phyloP scores from a whole-genome alignment of 2,888 invertebrate species.

The Neocrepidodera transversa region DNA sequence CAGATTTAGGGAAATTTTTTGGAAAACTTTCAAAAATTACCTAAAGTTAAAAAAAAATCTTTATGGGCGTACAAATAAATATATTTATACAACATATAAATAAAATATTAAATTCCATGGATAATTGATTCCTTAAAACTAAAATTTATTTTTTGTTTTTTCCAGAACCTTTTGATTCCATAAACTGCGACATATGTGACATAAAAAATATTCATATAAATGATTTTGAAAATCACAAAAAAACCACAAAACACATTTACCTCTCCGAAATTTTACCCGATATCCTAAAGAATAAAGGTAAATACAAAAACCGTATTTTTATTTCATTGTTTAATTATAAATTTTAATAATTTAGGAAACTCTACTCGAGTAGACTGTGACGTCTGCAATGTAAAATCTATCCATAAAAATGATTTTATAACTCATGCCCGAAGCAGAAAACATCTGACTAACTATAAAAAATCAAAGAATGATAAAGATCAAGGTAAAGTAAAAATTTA shows the following conservation, averaged over 20 bases:
- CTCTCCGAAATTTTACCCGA: too few species aligned
- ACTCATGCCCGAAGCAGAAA: slow-evolving; percentile 3
- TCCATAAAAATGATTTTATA: slow-evolving; percentile 8
- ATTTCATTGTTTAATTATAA: not conserved
- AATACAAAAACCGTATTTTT: not conserved
- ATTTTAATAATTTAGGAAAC: not conserved
- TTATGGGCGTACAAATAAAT: too few species aligned
- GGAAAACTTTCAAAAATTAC: too few species aligned
- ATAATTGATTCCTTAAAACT: not conserved
- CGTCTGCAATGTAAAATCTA: not conserved
- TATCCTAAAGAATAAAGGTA: too few species aligned
- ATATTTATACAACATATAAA: too few species aligned
- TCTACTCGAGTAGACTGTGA: not conserved
- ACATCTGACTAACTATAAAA: not conserved
- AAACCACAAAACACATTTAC: not conserved
- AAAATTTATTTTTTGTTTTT: too few species aligned
- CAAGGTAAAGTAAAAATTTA: not conserved
- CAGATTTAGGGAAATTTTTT: too few species aligned
- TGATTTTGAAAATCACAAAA: not conserved
- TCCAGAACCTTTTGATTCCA: not conserved
- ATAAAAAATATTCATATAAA: not conserved
- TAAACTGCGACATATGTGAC: not conserved
- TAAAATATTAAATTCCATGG: too few species aligned
- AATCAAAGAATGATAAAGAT: not conserved
- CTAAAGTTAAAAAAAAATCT: too few species aligned